Base-by-base conservation (phyloP, 2,113 vertebrate genomes). In the Pao palembangensis region DNA sequence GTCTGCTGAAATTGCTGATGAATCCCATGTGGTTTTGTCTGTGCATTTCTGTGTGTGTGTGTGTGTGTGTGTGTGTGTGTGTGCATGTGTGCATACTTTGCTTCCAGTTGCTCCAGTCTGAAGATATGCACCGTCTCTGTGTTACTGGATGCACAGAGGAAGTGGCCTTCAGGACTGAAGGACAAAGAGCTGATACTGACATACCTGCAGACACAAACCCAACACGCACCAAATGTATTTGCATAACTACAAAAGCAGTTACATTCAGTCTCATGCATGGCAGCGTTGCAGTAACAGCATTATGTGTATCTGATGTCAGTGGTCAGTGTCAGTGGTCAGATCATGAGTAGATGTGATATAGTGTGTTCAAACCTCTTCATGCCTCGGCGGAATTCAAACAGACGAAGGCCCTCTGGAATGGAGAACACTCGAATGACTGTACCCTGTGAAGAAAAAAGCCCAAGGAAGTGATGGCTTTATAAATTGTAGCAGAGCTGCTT, bases 361-460 rank as follows among this genome's bases (percentile, higher is more conserved):
- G n/a, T 41, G 49, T 31, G 50, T 21, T 25, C 44, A 31, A 70
- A 46, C 96, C 96, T 95, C 84, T 97, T 98, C 82, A 98, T 94
- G 67, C 96, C 96, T 61, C 96, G 89, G 62, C 96, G 93, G 87
- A 99, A 98, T 86, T 98, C 96, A 78, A 96, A 99, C 48, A 99
- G 91, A 62, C 96, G 97, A 65, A 91, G 92, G 63, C 96, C 96
- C 55, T 98, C 96, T 76, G 96, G 96, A 90, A 98, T 91, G 89
- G 95, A 96, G 88, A 99, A 99, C 42, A 99, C 96, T 66, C 96
- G 89, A 65, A 99, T 98, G 79, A 99, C 96, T 1, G 96, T 98
- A 58, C 96, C 96, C 96, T 98, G 79, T 3, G 34, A 14, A 58
- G 58, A 56, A 13, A 51, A 23, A 62, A 21, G 43, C 50, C 6